phyloP scores from a whole-genome alignment of 53 echinoderm and acorn worm species.

The Echinarachnius parma region DNA sequence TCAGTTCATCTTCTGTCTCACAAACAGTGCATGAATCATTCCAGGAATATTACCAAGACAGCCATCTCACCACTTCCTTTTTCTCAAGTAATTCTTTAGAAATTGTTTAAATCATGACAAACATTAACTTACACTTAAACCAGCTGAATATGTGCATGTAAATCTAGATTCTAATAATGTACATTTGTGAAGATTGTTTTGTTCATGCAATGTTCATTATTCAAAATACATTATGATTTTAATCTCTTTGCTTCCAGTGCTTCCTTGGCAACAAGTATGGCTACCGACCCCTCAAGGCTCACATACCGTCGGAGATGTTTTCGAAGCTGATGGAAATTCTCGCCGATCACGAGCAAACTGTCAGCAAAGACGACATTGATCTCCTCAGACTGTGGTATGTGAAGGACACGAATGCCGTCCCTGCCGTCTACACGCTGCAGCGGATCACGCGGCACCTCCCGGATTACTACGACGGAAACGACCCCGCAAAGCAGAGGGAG shows the following conservation, averaged over 20 bases:
- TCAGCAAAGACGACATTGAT: constrained; percentile 23
- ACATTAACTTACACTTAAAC: too few species aligned
- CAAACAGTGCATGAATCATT: too few species aligned
- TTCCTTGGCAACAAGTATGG: constrained; percentile 92
- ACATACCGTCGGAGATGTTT: constrained; percentile 54
- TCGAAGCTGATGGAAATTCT: constrained; percentile 45
- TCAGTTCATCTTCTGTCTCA: too few species aligned
- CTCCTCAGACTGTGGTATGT: constrained; percentile 72
- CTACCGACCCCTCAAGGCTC: constrained; percentile 70
- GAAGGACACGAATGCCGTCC: constrained; percentile 72
- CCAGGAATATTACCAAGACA: too few species aligned
- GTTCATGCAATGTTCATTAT: too few species aligned
- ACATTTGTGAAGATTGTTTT: too few species aligned
- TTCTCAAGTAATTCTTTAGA: neutral
- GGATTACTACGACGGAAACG: constrained; percentile 64
- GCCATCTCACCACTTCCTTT: too few species aligned
- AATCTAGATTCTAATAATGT: neutral
- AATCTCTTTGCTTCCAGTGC: constrained; percentile 38
- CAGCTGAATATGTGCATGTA: neutral
- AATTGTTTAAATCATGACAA: neutral
- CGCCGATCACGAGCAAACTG: constrained; percentile 18
- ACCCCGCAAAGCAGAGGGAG: constrained; percentile 47
- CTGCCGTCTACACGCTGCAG: constrained; percentile 69
- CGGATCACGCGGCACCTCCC: constrained; percentile 70
- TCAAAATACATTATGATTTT: neutral